These are phyloP conservation scores for Nasonia vitripennis DNA, from an alignment of 1,140 invertebrate genomes.

Conservation along the genomic window DNA sequence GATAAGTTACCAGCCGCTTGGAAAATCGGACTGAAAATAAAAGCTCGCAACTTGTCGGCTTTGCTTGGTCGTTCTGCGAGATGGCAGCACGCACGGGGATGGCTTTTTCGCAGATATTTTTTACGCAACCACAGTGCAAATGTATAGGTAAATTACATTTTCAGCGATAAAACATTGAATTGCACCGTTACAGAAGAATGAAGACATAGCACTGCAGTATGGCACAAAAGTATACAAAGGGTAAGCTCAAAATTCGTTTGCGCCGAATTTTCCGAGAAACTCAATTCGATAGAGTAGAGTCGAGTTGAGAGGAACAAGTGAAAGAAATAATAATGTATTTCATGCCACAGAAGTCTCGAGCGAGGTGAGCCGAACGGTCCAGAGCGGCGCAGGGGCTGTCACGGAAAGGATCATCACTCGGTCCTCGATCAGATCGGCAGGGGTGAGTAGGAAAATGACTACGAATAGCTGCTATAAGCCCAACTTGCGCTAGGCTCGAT, in stretches of 20 bases:
- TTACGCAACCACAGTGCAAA: too few species aligned
- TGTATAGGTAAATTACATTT: background rate
- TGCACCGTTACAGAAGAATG: background rate
- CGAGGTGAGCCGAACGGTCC: slow-evolving; percentile 59
- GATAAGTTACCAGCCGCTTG: slow-evolving; percentile 62
- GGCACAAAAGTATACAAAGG: slow-evolving; percentile 13
- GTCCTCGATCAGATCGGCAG: slow-evolving; percentile 31
- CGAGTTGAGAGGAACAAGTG: too few species aligned
- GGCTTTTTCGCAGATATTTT: background rate
- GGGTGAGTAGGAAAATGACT: slow-evolving; percentile 53
- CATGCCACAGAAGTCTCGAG: slow-evolving; percentile 62
- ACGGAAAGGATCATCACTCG: slow-evolving; percentile 45
- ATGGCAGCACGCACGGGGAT: slow-evolving; percentile 56
- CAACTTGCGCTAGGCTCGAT: too few species aligned
- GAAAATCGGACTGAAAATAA: slow-evolving; percentile 22
- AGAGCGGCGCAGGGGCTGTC: slow-evolving; percentile 32
- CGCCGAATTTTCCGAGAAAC: too few species aligned
- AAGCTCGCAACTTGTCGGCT: background rate
- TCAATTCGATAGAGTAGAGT: too few species aligned
- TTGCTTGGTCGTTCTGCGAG: slow-evolving; percentile 41
- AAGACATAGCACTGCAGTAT: slow-evolving; percentile 12
- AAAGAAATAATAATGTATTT: background rate
- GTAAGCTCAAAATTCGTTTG: background rate
- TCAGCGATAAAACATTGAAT: background rate
- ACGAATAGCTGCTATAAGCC: background rate